A percentile compares a stretch with the other conserved stretches of the same genome.
Evolutionary conservation across 2,797 vertebrate species (phyloP).

Genomic region (Spinus pinus): DNA sequence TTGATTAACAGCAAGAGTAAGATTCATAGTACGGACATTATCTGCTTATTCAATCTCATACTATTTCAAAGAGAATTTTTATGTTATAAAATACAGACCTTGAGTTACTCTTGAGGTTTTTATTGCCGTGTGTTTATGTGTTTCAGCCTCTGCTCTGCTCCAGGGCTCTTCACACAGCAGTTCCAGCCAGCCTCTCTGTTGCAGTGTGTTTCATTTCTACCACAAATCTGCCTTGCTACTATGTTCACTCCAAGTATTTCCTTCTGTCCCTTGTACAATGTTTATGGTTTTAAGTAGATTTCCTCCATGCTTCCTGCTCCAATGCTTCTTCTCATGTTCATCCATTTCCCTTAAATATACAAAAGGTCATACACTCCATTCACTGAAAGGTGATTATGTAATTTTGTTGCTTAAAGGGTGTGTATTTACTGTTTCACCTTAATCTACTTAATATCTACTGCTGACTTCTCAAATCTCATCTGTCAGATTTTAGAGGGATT

Average conservation of each 20-base stretch:
- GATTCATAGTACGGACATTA: fast-evolving
- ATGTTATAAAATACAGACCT: not conserved
- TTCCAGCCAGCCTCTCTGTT: not conserved
- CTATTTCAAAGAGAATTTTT: not conserved
- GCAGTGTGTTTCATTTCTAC: not conserved
- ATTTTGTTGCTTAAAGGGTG: not conserved
- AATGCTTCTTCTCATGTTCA: not conserved
- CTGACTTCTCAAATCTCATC: not conserved
- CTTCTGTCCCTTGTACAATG: not conserved
- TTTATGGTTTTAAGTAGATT: not conserved
- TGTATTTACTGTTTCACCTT: not conserved
- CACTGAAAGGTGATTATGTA: not conserved
- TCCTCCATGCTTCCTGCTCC: not conserved
- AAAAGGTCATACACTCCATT: not conserved
- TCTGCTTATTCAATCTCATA: not conserved
- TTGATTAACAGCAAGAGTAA: not conserved
- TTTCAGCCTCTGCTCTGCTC: not conserved
- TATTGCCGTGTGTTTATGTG: not conserved
- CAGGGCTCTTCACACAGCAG: not conserved
- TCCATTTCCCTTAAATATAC: not conserved
- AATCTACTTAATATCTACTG: not conserved
- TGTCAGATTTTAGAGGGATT: not conserved
- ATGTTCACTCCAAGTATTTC: not conserved
- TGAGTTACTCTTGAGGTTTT: not conserved
- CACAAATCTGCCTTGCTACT: not conserved